Base-by-base conservation (phyloP, 2,113 vertebrate genomes). In the Phocoena sinus region DNA sequence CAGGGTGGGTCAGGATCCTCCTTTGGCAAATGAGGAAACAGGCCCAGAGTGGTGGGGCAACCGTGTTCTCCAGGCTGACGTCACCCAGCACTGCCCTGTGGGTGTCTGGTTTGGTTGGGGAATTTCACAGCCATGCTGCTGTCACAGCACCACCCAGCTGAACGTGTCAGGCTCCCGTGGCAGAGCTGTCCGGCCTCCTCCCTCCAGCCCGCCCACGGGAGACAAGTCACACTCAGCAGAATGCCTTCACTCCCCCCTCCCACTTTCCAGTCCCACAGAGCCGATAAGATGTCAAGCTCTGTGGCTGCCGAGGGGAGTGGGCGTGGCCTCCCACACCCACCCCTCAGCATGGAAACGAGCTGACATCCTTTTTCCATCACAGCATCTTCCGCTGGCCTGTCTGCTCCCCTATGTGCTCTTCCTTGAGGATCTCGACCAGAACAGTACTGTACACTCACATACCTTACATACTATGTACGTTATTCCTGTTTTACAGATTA, bases 101-200 rank as follows among this genome's bases (percentile, higher is more conserved):
- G n/a, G 44, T 2, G 9, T 83, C 73, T 71, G 80, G 65, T 65
- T 56, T 70, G 36, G 70, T 1, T 36, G 89, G 65, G 63, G 70
- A 36, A 21, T 70, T 53, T 95, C 85, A 80, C 47, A 31, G 53
- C 38, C 4, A 2, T 3, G 10, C 62, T 18, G 25, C 53, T 70
- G 17, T 38, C 50, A 70, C 17, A 8, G 0, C 14, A 50, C 38
- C 67, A 26, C 36, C 76, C 17, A 6, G 18, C 0, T 5, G 38
- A 70, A 47, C 36, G 20, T 18, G 23, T 13, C 0, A 0, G 12
- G 18, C 7, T 10, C 33, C 38, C 10, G 5, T 17, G 25, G 41
- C 33, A 50, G n/a, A 38, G 33, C 53, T 8, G 25, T 38, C 31
- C 36, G 1, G 1, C 70, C 31, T 58, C 50, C 28, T 53, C 76